Base-by-base conservation (phyloP, 2,888 invertebrate species). In the Parnassius orleans region DNA sequence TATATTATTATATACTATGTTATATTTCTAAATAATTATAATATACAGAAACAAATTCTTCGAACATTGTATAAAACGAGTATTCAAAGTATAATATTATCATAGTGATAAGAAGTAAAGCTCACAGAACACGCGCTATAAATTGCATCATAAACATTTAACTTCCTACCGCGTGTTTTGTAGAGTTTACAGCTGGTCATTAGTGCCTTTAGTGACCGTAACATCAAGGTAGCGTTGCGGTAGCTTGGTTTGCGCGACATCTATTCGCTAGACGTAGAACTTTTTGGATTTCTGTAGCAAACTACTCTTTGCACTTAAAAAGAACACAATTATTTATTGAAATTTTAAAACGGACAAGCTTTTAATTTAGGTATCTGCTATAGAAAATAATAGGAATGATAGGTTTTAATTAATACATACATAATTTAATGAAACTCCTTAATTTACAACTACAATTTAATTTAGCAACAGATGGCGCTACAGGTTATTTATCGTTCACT, bases 111-210 rank as follows among this genome's bases (percentile, higher is more conserved):
- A 24, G 24, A 24, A 33, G 33, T 7, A 7, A 33, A 7, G 7
- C 33, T 33, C 0, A 33, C 7, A 33, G 5, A 7, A 33, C 86
- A 87, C 82, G 80, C 80, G 84, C 84, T 84, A 84, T 84, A 84
- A 89, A 89, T 86, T 85, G 86, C 86, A 80, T 84, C 86, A 82
- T 88, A 89, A 90, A 88, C 84, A 85, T 87, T 80, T 33, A 75
- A 70, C 77, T 76, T 72, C 72, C 73, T 76, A 72, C 79, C 71
- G 60, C 60, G 19, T 42, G 61, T 61, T 67, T 63, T 57, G 61
- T 63, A 24, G 9, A 24, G 9, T 52, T 57, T 19, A 19, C 68
- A 68, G 69, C 69, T 64, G 66, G 72, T 71, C 73, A 66, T 71
- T 79, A 79, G 77, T 80, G 73, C 72, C 53, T 15, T 55, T 62